Evolutionary conservation across 2,888 invertebrate species (phyloP).

Genomic region (Spodoptera exigua): DNA sequence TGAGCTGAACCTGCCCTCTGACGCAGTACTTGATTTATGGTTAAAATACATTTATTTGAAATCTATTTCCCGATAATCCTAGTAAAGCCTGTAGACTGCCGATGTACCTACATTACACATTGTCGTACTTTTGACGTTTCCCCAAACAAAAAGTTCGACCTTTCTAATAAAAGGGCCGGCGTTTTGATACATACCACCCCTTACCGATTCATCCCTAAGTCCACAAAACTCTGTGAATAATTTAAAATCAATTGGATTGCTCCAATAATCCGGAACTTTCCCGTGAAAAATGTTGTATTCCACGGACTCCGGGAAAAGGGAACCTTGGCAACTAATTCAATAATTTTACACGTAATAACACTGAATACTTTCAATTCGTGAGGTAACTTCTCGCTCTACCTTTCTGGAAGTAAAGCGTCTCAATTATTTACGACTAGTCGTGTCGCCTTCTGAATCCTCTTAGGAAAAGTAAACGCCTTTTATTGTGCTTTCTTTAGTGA

Average conservation of each 20-base stretch:
- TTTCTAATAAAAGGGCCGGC: constrained; percentile 41
- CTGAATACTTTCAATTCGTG: constrained; percentile 69
- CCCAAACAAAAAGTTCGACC: constrained; percentile 47
- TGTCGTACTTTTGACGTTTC: constrained; percentile 35
- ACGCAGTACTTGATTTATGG: constrained; percentile 44
- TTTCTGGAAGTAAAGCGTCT: constrained; percentile 73
- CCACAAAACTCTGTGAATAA: constrained; percentile 65
- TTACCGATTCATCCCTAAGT: constrained; percentile 57
- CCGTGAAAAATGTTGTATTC: constrained; percentile 59
- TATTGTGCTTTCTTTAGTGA: constrained; percentile 69
- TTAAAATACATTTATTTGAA: constrained; percentile 35
- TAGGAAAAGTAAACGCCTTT: constrained; percentile 71
- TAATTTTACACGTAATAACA: constrained; percentile 60
- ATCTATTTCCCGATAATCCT: constrained; percentile 19
- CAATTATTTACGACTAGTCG: constrained; percentile 76
- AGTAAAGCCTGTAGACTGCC: constrained; percentile 8
- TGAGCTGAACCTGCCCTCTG: constrained; percentile 36
- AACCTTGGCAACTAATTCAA: constrained; percentile 44
- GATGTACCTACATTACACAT: constrained; percentile 28
- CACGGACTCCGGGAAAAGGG: constrained; percentile 30
- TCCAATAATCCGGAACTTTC: constrained; percentile 56
- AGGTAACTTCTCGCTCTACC: constrained; percentile 71
- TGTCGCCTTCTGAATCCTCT: constrained; percentile 64
- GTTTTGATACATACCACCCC: constrained; percentile 53
- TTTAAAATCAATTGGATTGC: constrained; percentile 68